phyloP scores from a whole-genome alignment of 2,888 invertebrate species.

The Copidosoma aretas region DNA sequence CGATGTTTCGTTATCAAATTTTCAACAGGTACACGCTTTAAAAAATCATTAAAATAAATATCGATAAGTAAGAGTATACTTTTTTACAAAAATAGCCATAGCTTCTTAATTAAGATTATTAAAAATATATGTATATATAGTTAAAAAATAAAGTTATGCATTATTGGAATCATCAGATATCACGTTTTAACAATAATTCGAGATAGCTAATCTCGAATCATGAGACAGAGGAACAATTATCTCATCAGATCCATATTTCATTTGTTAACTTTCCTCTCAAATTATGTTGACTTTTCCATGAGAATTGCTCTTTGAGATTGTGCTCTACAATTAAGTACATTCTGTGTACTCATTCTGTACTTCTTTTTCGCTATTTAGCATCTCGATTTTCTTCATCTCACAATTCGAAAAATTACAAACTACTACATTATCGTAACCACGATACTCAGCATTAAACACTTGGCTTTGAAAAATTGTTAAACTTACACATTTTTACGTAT shows the following conservation, averaged over 20 bases:
- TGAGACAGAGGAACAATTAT: conserved; percentile 15
- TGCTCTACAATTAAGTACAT: conserved; percentile 34
- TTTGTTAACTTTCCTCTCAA: neutral
- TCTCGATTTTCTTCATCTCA: neutral
- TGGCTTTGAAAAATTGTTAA: conserved; percentile 16
- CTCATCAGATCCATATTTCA: conserved; percentile 25
- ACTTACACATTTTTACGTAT: conserved; percentile 11
- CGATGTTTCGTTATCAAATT: conserved; percentile 13
- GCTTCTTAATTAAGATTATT: conserved; percentile 28
- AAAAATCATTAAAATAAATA: conserved; percentile 37
- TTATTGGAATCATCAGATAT: conserved; percentile 40
- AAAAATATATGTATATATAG: conserved; percentile 38
- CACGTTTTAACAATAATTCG: conserved; percentile 32
- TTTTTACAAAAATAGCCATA: conserved; percentile 40
- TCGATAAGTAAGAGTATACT: conserved; percentile 29
- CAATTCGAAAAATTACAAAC: conserved; percentile 9
- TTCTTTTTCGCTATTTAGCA: neutral
- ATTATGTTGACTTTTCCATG: neutral
- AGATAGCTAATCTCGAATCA: conserved; percentile 18
- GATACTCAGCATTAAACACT: conserved; percentile 4
- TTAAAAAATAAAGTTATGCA: conserved; percentile 31
- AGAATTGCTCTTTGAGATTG: neutral
- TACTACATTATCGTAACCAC: neutral
- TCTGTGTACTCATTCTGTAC: conserved; percentile 8
- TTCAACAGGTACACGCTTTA: conserved; percentile 29